A percentile compares a stretch with the other conserved stretches of the same genome.
These are phyloP conservation scores for Entelurus aequoreus DNA, from an alignment of 2,113 vertebrate genomes.

Conservation along the genomic window DNA sequence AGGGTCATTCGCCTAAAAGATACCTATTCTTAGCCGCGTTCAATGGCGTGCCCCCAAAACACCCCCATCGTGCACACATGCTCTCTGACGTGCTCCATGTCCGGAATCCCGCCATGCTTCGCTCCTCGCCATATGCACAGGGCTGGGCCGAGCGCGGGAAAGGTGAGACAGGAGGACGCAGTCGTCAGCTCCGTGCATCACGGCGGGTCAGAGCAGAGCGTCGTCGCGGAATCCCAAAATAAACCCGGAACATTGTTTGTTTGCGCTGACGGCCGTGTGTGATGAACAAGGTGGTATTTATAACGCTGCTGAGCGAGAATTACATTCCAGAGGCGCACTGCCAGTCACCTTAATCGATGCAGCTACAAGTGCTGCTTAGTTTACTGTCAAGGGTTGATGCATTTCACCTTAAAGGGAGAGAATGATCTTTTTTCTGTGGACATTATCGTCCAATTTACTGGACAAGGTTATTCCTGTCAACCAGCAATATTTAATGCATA, in stretches of 20 bases:
- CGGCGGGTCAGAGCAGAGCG: slow-evolving; percentile 56
- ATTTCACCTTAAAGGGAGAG: slow-evolving; percentile 35
- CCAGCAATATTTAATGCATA: slow-evolving; percentile 56
- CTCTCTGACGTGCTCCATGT: slow-evolving; percentile 62
- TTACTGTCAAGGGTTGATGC: slow-evolving; percentile 45
- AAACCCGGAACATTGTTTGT: slow-evolving; percentile 35
- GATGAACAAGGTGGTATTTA: slow-evolving; percentile 22
- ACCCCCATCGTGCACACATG: slow-evolving; percentile 57
- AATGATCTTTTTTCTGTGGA: slow-evolving; percentile 15
- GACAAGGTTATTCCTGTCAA: slow-evolving; percentile 38
- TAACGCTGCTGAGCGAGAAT: slow-evolving; percentile 37
- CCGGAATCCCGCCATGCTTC: slow-evolving; percentile 44
- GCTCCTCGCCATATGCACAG: slow-evolving; percentile 56
- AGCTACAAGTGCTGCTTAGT: slow-evolving; percentile 21
- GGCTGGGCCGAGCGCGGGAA: slow-evolving; percentile 14
- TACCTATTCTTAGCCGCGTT: neutral
- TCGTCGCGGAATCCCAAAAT: slow-evolving; percentile 44
- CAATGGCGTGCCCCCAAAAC: slow-evolving; percentile 16
- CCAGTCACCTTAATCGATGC: slow-evolving; percentile 46
- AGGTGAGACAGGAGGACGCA: slow-evolving; percentile 49
- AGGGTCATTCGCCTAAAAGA: slow-evolving; percentile 34
- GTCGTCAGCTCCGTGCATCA: slow-evolving; percentile 60
- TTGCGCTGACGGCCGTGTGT: slow-evolving; percentile 26
- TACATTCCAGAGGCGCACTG: slow-evolving; percentile 59
- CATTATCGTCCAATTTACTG: slow-evolving; percentile 36